Evolutionary conservation across 2,113 vertebrate genomes (phyloP), one percentile per base, ranked within the genome.

Genomic region (Amblyopsis rosae): DNA sequence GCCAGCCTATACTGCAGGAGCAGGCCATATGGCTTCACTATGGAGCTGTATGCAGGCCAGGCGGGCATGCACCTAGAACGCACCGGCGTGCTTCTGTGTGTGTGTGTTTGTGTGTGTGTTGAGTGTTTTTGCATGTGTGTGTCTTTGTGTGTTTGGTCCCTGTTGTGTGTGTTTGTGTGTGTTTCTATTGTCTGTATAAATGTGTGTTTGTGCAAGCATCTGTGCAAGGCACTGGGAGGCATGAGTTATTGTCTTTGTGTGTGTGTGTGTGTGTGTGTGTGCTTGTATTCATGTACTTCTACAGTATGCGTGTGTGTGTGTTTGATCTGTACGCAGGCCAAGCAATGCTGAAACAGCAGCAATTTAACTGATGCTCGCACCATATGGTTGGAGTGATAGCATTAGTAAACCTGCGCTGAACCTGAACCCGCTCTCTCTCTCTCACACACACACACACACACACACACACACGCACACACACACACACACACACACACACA

Each of bases 321-420:
- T 51, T 3, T 33, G 62, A 82, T 86, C 76, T 84, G 80, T 60
- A 76, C 55, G 15, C 69, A 46, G 69, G 73, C 83, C 76, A 86
- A 72, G 65, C 69, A 70, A 49, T 58, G 66, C 75, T 88, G 85
- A 85, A 88, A 90, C 85, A 85, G 82, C 87, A 90, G 83, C 85
- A 87, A 84, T 85, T 87, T 86, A 80, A 86, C 85, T 83, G 89
- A 90, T 90, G 89, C 84, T 84, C 72, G 59, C 65, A 67, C 83
- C 89, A 88, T 90, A 90, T 90, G 88, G 82, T 83, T 75, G 67
- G 78, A 86, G 72, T 87, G 88, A 91, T 86, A 86, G 84, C 82
- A 89, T 87, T 88, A 85, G 84, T 82, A 77, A 89, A 82, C 83
- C 86, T 84, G 86, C 59, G 4, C 59, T 86, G 85, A 89, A 88